These are phyloP conservation scores for Chymomyza fuscimana DNA, from an alignment of 2,888 invertebrate genomes.

Conservation along the genomic window DNA sequence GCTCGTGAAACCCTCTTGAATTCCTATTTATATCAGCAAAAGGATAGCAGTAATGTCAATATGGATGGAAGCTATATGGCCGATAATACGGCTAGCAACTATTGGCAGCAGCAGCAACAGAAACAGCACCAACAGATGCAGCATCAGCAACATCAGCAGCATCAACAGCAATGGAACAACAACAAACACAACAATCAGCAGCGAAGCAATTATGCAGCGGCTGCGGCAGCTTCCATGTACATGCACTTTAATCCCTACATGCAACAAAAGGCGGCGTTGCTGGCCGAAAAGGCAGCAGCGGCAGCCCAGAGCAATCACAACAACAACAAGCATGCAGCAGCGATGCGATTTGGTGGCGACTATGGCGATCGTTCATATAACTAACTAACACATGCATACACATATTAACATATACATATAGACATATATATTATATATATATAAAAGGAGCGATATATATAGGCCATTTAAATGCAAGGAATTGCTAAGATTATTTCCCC, in stretches of 20 bases:
- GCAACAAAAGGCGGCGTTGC: slow-evolving; percentile 66
- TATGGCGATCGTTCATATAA: slow-evolving; percentile 55
- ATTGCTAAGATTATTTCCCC: slow-evolving; percentile 55
- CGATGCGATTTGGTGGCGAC: slow-evolving; percentile 50
- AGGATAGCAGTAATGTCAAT: slow-evolving; percentile 33
- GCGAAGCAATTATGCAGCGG: slow-evolving; percentile 59
- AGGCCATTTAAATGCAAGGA: slow-evolving; percentile 64
- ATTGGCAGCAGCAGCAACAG: slow-evolving; percentile 52
- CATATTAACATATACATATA: slow-evolving; percentile 37
- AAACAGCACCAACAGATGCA: slow-evolving; percentile 21
- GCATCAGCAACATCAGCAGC: slow-evolving; percentile 32
- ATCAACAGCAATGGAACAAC: slow-evolving; percentile 47
- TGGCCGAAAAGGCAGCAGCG: slow-evolving; percentile 66
- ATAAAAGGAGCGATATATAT: slow-evolving; percentile 25
- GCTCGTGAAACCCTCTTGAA: slow-evolving; percentile 54
- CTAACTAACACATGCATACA: slow-evolving; percentile 21
- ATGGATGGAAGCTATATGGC: slow-evolving; percentile 50
- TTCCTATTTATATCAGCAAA: slow-evolving; percentile 62
- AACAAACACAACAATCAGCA: slow-evolving; percentile 23
- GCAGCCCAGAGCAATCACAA: slow-evolving; percentile 41
- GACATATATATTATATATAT: slow-evolving; percentile 35
- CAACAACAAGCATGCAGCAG: slow-evolving; percentile 20
- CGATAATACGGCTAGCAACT: slow-evolving; percentile 64
- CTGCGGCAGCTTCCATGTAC: slow-evolving; percentile 65
- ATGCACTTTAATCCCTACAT: slow-evolving; percentile 73